Evolutionary conservation across 1,140 invertebrate genomes (phyloP).

Genomic region (Pachypeltis micranthus): DNA sequence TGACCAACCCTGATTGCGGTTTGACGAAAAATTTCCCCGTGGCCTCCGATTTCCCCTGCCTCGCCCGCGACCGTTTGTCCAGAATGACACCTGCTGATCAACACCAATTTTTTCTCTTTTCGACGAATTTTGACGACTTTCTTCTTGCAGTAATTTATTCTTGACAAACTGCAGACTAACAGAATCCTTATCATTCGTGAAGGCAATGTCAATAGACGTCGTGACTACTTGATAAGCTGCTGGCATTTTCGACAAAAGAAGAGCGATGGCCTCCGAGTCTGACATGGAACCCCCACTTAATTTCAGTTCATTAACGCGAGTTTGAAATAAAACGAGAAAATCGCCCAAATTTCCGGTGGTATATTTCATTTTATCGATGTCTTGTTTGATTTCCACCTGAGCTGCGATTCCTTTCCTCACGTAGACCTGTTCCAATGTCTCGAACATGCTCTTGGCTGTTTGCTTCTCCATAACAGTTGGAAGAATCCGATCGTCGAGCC

Average conservation of each 20-base stretch:
- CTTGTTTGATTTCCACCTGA: slow-evolving; percentile 2
- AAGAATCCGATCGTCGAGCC: slow-evolving; percentile 3
- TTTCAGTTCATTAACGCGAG: not conserved
- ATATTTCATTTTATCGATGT: not conserved
- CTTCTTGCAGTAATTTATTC: slow-evolving; percentile 3
- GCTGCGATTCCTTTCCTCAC: slow-evolving; percentile 1
- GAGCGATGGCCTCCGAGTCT: not conserved
- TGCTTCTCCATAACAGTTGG: not conserved
- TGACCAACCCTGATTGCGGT: not conserved
- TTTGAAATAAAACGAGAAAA: slow-evolving; percentile 7
- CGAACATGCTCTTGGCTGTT: slow-evolving; percentile 5
- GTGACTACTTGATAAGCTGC: not conserved
- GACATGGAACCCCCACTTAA: not conserved
- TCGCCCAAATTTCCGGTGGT: not conserved
- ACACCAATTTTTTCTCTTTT: not conserved
- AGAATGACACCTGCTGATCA: not conserved
- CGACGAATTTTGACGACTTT: not conserved
- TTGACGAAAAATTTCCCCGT: not conserved
- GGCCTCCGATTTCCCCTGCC: not conserved
- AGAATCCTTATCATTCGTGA: not conserved
- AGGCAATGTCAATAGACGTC: not conserved
- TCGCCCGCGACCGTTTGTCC: not conserved
- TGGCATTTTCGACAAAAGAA: slow-evolving; percentile 1
- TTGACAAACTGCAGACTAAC: not conserved
- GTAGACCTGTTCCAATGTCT: slow-evolving; percentile 1